Percentiles rank a stretch among this genome's conserved stretches.
Evolutionary conservation across 2,113 vertebrate genomes (phyloP).

Genomic region (Gorilla gorilla): DNA sequence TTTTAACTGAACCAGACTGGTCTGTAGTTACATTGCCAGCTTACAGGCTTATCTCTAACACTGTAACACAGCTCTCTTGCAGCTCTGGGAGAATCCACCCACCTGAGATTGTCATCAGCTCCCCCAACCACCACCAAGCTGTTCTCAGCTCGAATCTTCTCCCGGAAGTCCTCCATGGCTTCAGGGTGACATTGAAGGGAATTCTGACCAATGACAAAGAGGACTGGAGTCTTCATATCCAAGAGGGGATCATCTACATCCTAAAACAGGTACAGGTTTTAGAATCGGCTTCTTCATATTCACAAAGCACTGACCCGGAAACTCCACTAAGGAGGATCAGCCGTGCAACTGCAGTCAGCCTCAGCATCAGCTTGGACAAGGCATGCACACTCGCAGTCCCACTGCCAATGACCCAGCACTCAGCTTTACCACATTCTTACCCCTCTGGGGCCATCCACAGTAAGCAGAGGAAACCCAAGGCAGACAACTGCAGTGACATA

Average conservation of each 20-base stretch:
- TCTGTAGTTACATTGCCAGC: not conserved
- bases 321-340: not conserved
- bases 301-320: not conserved
- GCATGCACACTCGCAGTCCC: not conserved
- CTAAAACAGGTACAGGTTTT: conserved; percentile 78
- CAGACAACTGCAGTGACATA: conserved; percentile 96
- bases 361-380: fast-evolving
- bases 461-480: conserved; percentile 95
- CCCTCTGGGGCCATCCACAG: conserved; percentile 94
- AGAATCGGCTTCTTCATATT: not conserved
- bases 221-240: conserved; percentile 98
- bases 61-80: not conserved
- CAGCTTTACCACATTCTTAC: conserved; percentile 82
- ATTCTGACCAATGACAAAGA: conserved; percentile 97
- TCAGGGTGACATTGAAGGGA: conserved; percentile 94
- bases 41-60: not conserved
- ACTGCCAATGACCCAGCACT: not conserved
- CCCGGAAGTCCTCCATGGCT: conserved; percentile 97
- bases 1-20: not conserved
- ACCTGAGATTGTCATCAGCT: conserved; percentile 97
- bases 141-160: conserved; percentile 96
- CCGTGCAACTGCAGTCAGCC: not conserved
- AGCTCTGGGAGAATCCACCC: not conserved
- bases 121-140: conserved; percentile 98
- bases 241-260: conserved; percentile 98